phyloP scores from a whole-genome alignment of 2,888 invertebrate species.

The Dione juno region DNA sequence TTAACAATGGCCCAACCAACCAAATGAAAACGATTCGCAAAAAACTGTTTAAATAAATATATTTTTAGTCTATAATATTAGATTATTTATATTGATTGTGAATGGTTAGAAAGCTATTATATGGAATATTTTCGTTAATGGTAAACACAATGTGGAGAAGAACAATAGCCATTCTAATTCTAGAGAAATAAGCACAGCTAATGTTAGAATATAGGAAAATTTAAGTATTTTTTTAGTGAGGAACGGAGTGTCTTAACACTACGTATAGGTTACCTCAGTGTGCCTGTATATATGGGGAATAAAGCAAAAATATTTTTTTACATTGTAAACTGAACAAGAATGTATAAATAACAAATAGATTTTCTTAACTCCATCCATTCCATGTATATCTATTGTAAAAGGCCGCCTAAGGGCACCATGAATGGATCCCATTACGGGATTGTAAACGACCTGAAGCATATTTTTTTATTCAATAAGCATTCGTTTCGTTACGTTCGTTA shows the following conservation, averaged over 20 bases:
- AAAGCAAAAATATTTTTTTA: slow-evolving; percentile 2
- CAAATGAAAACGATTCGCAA: slow-evolving; percentile 20
- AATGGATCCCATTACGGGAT: slow-evolving; percentile 38
- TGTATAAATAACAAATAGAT: slow-evolving; percentile 26
- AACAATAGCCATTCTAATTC: neutral
- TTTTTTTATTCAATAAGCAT: slow-evolving; percentile 42
- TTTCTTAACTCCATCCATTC: slow-evolving; percentile 26
- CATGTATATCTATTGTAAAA: slow-evolving; percentile 23
- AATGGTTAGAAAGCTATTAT: too few relatives aligned
- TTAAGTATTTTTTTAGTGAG: too few relatives aligned
- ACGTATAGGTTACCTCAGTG: too few relatives aligned
- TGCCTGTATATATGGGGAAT: too few relatives aligned
- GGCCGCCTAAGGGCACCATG: slow-evolving; percentile 33
- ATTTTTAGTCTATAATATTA: neutral
- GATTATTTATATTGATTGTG: too few relatives aligned
- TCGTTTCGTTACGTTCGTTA: slow-evolving; percentile 30
- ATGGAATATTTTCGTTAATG: too few relatives aligned
- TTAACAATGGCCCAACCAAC: slow-evolving; percentile 25
- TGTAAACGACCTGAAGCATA: slow-evolving; percentile 35
- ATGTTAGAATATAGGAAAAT: too few relatives aligned
- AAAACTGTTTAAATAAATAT: neutral
- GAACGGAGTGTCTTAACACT: too few relatives aligned
- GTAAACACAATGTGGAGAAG: too few relatives aligned
- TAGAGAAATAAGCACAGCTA: neutral
- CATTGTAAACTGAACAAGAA: slow-evolving; percentile 22